phyloP scores from a whole-genome alignment of 1,140 invertebrate genomes.

The Frieseomelitta varia region DNA sequence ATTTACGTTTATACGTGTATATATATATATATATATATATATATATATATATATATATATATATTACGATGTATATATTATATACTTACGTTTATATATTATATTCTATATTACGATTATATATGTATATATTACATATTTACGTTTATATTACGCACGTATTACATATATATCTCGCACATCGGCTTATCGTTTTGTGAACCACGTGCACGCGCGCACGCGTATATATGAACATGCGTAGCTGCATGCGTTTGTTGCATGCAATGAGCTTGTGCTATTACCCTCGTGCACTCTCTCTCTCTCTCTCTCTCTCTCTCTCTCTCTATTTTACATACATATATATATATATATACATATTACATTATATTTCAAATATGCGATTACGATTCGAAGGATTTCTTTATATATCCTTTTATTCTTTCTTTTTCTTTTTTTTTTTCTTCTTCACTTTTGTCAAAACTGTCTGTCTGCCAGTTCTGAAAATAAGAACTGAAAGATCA shows the following conservation, averaged over 20 bases:
- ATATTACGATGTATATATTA: background rate
- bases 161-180: background rate
- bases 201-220: conserved; percentile 53
- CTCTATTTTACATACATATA: background rate
- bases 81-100: background rate
- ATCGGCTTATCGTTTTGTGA: background rate
- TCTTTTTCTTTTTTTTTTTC: background rate
- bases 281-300: conserved; percentile 48
- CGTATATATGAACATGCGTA: background rate
- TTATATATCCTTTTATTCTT: background rate
- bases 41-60: background rate
- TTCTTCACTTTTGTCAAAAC: background rate
- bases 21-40: background rate
- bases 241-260: conserved; percentile 22
- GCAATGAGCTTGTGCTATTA: conserved; percentile 56
- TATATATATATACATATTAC: conserved; percentile 7
- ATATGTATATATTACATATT: too few relatives aligned
- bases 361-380: conserved; percentile 18
- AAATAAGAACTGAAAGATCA: background rate
- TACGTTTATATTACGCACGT: conserved; percentile 3
- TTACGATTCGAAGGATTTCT: conserved; percentile 16
- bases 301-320: background rate
- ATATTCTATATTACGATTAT: too few relatives aligned
- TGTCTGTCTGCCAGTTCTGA: background rate
- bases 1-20: too few relatives aligned